These are phyloP conservation scores for Synanthedon formicaeformis DNA, from an alignment of 2,888 invertebrate species.

Conservation along the genomic window DNA sequence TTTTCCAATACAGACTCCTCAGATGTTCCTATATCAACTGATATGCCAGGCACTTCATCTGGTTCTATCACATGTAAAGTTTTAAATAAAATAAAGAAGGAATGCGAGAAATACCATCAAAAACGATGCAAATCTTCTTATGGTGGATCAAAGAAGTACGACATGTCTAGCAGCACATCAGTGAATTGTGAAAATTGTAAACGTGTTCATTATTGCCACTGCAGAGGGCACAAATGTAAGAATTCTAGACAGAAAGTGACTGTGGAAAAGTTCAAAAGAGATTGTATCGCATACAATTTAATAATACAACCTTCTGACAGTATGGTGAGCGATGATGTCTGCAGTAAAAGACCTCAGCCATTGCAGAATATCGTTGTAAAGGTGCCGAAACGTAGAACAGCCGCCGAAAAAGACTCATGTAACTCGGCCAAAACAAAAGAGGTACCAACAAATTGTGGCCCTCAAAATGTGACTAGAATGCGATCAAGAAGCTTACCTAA, in stretches of 20 bases:
- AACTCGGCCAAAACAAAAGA: constrained; percentile 34
- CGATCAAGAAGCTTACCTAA: constrained; percentile 42
- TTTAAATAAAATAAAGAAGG: constrained; percentile 48
- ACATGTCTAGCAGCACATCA: constrained; percentile 48
- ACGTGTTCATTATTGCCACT: constrained; percentile 37
- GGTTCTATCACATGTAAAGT: constrained; percentile 51
- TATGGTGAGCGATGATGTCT: constrained; percentile 40
- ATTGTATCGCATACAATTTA: constrained; percentile 55
- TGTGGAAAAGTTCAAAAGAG: constrained; percentile 38
- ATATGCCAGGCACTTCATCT: constrained; percentile 40
- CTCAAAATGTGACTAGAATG: constrained; percentile 13
- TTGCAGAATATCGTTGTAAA: constrained; percentile 51
- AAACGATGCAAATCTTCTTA: constrained; percentile 35
- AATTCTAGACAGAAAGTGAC: constrained; percentile 25
- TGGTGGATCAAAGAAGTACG: constrained; percentile 28
- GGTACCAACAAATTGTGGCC: constrained; percentile 17
- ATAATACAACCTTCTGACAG: constrained; percentile 61
- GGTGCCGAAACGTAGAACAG: constrained; percentile 35
- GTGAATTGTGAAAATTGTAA: constrained; percentile 46
- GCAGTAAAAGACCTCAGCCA: constrained; percentile 20
- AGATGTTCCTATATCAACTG: constrained; percentile 36
- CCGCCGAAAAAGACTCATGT: constrained; percentile 29
- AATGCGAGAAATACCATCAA: constrained; percentile 56
- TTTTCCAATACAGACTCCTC: constrained; percentile 30
- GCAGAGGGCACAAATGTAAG: constrained; percentile 43